A percentile compares a stretch with the other conserved stretches of the same genome.
Evolutionary conservation across 30 jellyfish, hydroid and myxozoan genomes (phyloP).

Genomic region (Aurelia aurita complex sp. Pacific): DNA sequence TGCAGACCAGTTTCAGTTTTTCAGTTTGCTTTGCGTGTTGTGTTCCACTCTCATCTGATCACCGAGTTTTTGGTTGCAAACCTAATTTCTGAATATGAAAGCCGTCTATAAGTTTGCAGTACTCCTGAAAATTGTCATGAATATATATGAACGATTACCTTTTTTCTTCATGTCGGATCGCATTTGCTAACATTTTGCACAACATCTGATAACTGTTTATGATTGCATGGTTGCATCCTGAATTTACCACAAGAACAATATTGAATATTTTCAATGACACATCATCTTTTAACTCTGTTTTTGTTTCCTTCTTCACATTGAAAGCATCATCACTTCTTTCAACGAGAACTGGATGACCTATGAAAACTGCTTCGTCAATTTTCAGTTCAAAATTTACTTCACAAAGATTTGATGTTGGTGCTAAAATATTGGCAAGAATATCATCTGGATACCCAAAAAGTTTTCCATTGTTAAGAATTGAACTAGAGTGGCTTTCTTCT

Average conservation of each 20-base stretch:
- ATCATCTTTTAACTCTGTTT: conserved; percentile 57
- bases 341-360: conserved; percentile 87
- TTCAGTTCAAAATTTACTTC: conserved; percentile 78
- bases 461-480: conserved; percentile 39
- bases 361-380: conserved; percentile 80
- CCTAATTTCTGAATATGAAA: no score
- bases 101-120: no score
- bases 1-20: no score
- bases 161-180: conserved; percentile 89
- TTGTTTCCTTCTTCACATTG: conserved; percentile 48
- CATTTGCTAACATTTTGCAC: conserved; percentile 76
- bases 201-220: conserved; percentile 65
- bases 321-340: conserved; percentile 36
- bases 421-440: conserved; percentile 77
- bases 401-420: conserved; percentile 81
- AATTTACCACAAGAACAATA: conserved; percentile 77
- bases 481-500: conserved; percentile 1
- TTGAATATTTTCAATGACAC: conserved; percentile 80
- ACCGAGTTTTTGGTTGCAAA: no score
- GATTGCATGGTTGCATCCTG: conserved; percentile 57
- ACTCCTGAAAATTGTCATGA: no score
- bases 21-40: no score
- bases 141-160: conserved; percentile 41
- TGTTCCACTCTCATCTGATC: no score
- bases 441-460: conserved; percentile 82